Evolutionary conservation across 2,888 invertebrate species (phyloP).

Genomic region (Galerucella nymphaeae): DNA sequence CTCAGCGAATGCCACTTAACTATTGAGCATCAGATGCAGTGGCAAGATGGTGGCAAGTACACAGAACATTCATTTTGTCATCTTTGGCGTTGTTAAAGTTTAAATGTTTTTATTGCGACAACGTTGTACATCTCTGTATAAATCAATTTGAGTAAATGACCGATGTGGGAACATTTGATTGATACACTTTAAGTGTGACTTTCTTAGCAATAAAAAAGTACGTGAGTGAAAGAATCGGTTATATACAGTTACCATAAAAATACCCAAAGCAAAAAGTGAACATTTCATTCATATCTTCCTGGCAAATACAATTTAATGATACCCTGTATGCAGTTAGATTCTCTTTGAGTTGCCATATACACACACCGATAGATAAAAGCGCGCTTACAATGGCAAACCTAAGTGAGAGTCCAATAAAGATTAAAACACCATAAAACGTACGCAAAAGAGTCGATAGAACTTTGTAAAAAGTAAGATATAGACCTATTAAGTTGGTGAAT

Average conservation of each 20-base stretch:
- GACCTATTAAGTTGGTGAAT: constrained; percentile 52
- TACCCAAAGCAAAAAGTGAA: constrained; percentile 9
- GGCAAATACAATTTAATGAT: constrained; percentile 19
- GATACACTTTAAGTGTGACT: constrained; percentile 23
- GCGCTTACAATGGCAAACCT: constrained; percentile 33
- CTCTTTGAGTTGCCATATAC: constrained; percentile 45
- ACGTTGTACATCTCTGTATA: background rate
- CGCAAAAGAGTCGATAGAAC: constrained; percentile 51
- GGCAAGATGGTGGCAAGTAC: no score
- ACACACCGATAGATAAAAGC: constrained; percentile 39
- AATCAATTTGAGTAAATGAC: background rate
- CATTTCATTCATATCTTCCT: constrained; percentile 18
- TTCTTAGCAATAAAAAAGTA: constrained; percentile 17
- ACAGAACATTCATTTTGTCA: no score
- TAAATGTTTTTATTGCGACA: no score
- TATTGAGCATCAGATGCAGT: no score
- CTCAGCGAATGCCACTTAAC: no score
- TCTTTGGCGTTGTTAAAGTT: no score
- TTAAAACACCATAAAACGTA: constrained; percentile 50
- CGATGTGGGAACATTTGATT: background rate
- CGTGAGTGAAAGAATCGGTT: constrained; percentile 24
- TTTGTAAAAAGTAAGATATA: constrained; percentile 53
- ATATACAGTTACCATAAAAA: constrained; percentile 11
- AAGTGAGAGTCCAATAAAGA: constrained; percentile 48
- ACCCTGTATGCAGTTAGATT: constrained; percentile 21